Evolutionary conservation across 2,888 invertebrate genomes (phyloP).

Genomic region (Suillia variegata): DNA sequence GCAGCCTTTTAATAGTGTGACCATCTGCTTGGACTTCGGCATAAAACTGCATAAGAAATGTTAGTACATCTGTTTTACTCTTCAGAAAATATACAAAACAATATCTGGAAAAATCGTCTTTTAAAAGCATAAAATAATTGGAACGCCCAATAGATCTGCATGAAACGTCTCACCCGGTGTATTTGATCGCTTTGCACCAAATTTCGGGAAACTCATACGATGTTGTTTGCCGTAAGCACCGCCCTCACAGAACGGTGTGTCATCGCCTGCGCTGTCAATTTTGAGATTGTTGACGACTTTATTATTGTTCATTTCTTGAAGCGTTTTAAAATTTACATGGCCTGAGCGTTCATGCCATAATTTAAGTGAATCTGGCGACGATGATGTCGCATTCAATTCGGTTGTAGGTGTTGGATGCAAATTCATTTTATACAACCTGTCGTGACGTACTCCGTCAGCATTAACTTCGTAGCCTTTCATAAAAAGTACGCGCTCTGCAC

Average conservation of each 20-base stretch:
- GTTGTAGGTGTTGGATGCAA: slow-evolving; percentile 7
- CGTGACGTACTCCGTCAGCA: slow-evolving; percentile 26
- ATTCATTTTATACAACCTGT: slow-evolving; percentile 25
- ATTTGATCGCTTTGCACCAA: slow-evolving; percentile 2
- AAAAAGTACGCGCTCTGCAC: slow-evolving; percentile 22
- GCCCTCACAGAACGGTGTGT: slow-evolving; percentile 16
- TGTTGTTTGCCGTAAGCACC: slow-evolving; percentile 20
- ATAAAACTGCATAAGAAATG: slow-evolving; percentile 15
- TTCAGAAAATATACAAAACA: slow-evolving; percentile 27
- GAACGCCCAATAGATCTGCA: slow-evolving; percentile 24
- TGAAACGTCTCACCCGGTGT: slow-evolving; percentile 20
- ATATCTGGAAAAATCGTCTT: slow-evolving; percentile 26
- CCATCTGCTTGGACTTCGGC: slow-evolving; percentile 18
- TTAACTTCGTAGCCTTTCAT: slow-evolving; percentile 19
- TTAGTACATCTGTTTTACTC: slow-evolving; percentile 22
- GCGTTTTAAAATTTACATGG: slow-evolving; percentile 29
- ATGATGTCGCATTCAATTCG: slow-evolving; percentile 16
- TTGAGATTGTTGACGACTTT: slow-evolving; percentile 1
- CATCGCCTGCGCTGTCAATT: not conserved
- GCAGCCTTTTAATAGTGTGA: slow-evolving; percentile 12
- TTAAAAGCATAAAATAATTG: slow-evolving; percentile 26
- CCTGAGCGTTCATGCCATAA: slow-evolving; percentile 36
- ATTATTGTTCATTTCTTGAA: slow-evolving; percentile 12
- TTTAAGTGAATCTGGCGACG: slow-evolving; percentile 15
- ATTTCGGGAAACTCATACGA: slow-evolving; percentile 15